Conservation (phyloP, 2,888 invertebrate species). For the Drosophila mulleri region DNA sequence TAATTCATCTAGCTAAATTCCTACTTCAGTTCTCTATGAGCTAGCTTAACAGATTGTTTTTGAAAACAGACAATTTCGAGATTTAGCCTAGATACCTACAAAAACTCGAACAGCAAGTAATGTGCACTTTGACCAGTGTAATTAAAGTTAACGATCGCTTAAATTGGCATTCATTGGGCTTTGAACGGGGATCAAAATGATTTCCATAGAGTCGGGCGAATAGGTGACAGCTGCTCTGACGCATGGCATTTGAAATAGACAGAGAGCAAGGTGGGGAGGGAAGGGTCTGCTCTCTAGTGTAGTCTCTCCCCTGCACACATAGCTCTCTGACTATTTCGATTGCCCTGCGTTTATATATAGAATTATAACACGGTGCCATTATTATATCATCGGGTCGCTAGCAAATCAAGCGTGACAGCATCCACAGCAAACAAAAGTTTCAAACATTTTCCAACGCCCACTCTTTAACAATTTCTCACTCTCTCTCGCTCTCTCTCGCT, state of each 20-base stretch:
- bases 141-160: constrained; percentile 73
- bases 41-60: neutral
- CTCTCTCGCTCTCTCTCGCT: constrained; percentile 61
- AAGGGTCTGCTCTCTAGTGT: constrained; percentile 5
- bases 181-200: constrained; percentile 45
- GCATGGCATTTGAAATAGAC: constrained; percentile 33
- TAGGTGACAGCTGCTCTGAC: constrained; percentile 32
- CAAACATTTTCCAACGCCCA: neutral
- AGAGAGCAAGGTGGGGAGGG: constrained; percentile 7
- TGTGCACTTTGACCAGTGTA: constrained; percentile 69
- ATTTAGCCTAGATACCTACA: constrained; percentile 1
- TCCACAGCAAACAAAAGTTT: neutral
- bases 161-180: constrained; percentile 64
- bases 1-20: neutral
- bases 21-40: no score
- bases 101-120: constrained; percentile 2
- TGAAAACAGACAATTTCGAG: constrained; percentile 1
- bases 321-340: neutral
- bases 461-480: neutral
- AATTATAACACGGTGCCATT: constrained; percentile 39
- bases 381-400: constrained; percentile 65
- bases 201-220: constrained; percentile 29
- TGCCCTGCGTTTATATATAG: constrained; percentile 6
- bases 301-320: neutral
- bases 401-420: constrained; percentile 43